Evolutionary conservation across 2,888 invertebrate genomes (phyloP).

Genomic region (Drosophila histrio): DNA sequence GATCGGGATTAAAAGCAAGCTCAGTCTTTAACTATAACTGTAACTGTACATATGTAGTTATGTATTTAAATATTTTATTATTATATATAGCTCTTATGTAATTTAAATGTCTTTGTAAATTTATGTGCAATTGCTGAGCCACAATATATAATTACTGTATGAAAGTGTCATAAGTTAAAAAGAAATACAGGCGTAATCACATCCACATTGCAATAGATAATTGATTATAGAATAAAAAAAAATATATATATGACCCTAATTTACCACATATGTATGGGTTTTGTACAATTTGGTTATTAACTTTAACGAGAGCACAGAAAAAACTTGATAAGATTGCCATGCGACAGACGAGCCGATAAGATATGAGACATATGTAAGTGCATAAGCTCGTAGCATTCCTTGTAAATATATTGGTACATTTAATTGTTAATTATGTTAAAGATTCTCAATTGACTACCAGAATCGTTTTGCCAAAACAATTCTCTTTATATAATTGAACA

Average conservation of each 20-base stretch:
- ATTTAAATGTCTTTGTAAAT: conserved; percentile 59
- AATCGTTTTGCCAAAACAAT: not conserved
- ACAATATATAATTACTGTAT: conserved; percentile 11
- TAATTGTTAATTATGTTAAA: conserved; percentile 26
- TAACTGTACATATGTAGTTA: conserved; percentile 58
- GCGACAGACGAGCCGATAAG: conserved; percentile 20
- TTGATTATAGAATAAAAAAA: conserved; percentile 30
- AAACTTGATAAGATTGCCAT: conserved; percentile 41
- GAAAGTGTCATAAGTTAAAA: conserved; percentile 51
- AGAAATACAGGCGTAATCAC: conserved; percentile 31
- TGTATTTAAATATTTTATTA: conserved; percentile 47
- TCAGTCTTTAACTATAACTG: conserved; percentile 22
- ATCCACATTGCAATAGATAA: conserved; percentile 39
- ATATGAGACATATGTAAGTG: conserved; percentile 2
- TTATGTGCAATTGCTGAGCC: conserved; percentile 32
- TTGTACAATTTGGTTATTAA: conserved; percentile 14
- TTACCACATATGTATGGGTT: conserved; percentile 1
- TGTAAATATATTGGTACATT: conserved; percentile 6
- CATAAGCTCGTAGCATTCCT: not conserved
- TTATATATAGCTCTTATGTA: conserved; percentile 53
- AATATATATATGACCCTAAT: conserved; percentile 7
- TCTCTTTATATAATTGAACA: not conserved
- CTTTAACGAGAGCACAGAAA: conserved; percentile 8
- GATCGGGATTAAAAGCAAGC: conserved; percentile 1
- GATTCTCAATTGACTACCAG: not conserved